phyloP scores from a whole-genome alignment of 2,888 invertebrate species.

The Diadegma fenestrale region DNA sequence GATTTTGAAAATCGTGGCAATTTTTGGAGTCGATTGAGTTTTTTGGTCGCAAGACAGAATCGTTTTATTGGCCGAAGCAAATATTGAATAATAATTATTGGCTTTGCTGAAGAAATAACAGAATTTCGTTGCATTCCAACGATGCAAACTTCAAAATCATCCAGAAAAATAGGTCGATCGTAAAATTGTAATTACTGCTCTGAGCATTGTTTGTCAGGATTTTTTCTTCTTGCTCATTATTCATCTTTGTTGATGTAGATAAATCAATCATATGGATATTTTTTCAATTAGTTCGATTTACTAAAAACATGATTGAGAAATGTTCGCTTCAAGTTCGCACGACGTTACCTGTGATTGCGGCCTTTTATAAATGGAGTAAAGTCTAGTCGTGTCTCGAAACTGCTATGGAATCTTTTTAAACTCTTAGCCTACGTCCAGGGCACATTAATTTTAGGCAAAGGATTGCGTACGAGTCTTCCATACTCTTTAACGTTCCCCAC shows the following conservation, averaged over 20 bases:
- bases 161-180: constrained; percentile 2
- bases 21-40: too few species aligned
- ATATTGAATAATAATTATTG: too few species aligned
- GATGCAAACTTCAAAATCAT: too few species aligned
- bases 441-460: constrained; percentile 82
- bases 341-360: background rate
- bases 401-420: constrained; percentile 29
- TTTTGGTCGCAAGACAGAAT: too few species aligned
- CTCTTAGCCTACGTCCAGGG: constrained; percentile 49
- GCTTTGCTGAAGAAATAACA: too few species aligned
- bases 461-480: constrained; percentile 73
- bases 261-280: background rate
- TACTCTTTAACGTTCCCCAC: constrained; percentile 26
- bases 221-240: background rate
- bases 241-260: background rate
- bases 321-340: background rate
- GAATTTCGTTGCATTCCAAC: too few species aligned
- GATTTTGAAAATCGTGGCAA: too few species aligned
- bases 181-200: background rate
- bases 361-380: constrained; percentile 15
- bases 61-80: too few species aligned
- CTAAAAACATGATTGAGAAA: background rate
- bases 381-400: constrained; percentile 22
- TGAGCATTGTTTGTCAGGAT: background rate
- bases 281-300: background rate